Conservation (phyloP, 2,113 vertebrate genomes). For the Tyto alba region DNA sequence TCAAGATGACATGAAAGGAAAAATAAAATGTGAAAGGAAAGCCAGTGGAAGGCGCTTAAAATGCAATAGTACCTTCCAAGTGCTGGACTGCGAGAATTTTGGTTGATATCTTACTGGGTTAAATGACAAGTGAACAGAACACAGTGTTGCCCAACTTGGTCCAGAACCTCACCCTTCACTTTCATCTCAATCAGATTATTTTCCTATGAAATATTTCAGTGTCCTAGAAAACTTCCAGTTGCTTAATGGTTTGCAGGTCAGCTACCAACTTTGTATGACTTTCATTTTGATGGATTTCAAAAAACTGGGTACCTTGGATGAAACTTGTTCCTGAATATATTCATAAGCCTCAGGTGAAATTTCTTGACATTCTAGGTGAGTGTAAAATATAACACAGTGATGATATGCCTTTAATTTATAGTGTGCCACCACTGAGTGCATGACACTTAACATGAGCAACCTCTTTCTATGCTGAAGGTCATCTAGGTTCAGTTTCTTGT, state of each 20-base stretch:
- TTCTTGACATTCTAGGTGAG: slow-evolving; percentile 91
- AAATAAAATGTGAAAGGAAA: not conserved
- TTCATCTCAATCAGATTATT: not conserved
- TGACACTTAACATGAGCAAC: not conserved
- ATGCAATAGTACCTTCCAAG: not conserved
- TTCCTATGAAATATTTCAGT: not conserved
- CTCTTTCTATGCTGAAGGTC: not conserved
- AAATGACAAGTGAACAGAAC: not conserved
- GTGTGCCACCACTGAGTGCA: not conserved
- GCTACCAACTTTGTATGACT: slow-evolving; percentile 88
- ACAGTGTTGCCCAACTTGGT: not conserved
- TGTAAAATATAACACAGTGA: not conserved
- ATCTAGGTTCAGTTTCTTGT: not conserved
- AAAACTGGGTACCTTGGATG: slow-evolving; percentile 88
- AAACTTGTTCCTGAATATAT: slow-evolving; percentile 83
- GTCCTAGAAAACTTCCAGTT: not conserved
- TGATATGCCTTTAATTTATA: not conserved
- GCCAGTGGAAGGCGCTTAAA: not conserved
- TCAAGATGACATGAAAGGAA: too few species aligned
- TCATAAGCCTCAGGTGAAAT: slow-evolving; percentile 78
- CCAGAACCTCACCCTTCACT: not conserved
- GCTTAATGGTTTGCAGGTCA: slow-evolving; percentile 72
- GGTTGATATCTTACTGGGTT: not conserved
- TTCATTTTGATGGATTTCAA: slow-evolving; percentile 82
- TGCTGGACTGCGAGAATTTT: not conserved